Evolutionary conservation across 1,140 invertebrate species (phyloP), one percentile per base, ranked within the genome.

Genomic region (Magallana gigas): DNA sequence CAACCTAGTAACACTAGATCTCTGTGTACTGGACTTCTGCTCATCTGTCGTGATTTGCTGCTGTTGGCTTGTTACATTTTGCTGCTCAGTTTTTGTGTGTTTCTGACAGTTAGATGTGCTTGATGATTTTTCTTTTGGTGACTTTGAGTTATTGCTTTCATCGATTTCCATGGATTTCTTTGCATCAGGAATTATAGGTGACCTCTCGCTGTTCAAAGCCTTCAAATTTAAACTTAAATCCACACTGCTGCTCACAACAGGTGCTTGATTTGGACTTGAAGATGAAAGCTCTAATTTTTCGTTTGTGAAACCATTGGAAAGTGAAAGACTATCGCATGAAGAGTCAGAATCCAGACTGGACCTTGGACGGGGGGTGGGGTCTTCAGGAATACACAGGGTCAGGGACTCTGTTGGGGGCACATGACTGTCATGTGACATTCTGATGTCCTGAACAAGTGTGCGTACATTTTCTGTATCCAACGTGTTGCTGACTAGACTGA

Each of bases 401-500:
- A 76, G 18, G 12, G 23, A 16, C 36, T 83, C 57, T 83, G 48
- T 58, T 0, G 81, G 8, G 8, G 83, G 56, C 18, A 84, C 83
- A 84, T 62, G 57, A 84, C 83, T 84, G 59, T 81, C 86, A 80
- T 81, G 57, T 58, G 86, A 85, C 11, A 71, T 60, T 86, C 62
- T 84, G 23, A 84, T 84, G 57, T 88, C 87, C 57, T 90, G 60
- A 48, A 88, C 71, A 18, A 89, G 59, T 29, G 76, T 86, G 29
- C 86, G 86, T 11, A 87, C 84, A 84, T 89, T 88, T 29, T 87
- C 86, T 14, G 88, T 88, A 84, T 92, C 92, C 36, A 92, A 71
- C n/a, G 88, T 90, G n/a, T 88, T 89, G 14, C 81, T 89, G 56
- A 92, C 91, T 14, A 92, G 86, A 58, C 89, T 90, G 36, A 92